Conservation (phyloP, 2,888 invertebrate genomes). For the Acanthacorydalis orientalis region DNA sequence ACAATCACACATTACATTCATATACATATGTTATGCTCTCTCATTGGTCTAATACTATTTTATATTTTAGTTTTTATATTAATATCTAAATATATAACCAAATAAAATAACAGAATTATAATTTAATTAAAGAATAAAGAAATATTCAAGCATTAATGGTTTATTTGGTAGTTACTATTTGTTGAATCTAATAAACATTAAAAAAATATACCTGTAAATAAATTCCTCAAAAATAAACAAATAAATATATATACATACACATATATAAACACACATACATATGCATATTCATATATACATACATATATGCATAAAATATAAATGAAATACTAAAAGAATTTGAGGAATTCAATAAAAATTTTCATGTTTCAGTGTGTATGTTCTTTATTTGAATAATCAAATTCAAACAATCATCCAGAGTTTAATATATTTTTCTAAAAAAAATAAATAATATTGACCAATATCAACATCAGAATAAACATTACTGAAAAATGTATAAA, state of each 20-base stretch:
- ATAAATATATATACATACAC: neutral
- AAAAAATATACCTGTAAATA: neutral
- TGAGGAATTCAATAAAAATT: slow-evolving; percentile 1
- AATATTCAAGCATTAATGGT: too few relatives aligned
- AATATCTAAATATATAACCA: neutral
- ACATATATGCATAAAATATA: neutral
- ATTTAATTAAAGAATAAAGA: too few relatives aligned
- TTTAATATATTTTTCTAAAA: slow-evolving; percentile 1
- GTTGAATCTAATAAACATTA: neutral
- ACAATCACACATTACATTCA: too few relatives aligned
- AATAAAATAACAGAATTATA: neutral
- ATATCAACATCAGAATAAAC: neutral
- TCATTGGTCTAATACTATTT: too few relatives aligned
- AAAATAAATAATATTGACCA: neutral
- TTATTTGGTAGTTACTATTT: neutral
- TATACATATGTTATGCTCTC: too few relatives aligned
- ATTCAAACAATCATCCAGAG: neutral
- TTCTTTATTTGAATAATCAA: neutral
- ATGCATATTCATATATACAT: too few relatives aligned
- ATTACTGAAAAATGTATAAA: too few relatives aligned
- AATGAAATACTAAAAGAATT: neutral
- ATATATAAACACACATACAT: too few relatives aligned
- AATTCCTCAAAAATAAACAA: neutral
- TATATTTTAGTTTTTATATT: neutral
- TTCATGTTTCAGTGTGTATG: neutral